Base-by-base conservation (phyloP, 2,888 invertebrate genomes). In the Tenthredo mesomela region DNA sequence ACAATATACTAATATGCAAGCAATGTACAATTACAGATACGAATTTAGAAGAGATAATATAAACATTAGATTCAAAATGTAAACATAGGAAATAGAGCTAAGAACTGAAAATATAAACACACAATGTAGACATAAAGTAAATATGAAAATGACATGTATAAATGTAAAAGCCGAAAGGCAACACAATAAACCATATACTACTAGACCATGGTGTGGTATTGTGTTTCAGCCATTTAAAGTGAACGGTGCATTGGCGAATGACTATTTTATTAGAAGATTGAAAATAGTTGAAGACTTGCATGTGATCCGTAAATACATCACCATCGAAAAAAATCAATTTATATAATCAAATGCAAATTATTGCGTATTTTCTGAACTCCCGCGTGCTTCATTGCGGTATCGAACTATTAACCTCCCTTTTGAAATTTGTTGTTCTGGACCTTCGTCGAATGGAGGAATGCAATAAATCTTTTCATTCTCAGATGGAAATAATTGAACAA, bases 171-270 rank as follows among this genome's bases (percentile, higher is more conserved):
- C n/a, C n/a, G n/a, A n/a, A n/a, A n/a, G n/a, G n/a, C n/a, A n/a
- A n/a, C n/a, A n/a, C n/a, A n/a, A n/a, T n/a, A n/a, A n/a, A n/a
- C n/a, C n/a, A n/a, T n/a, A n/a, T n/a, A n/a, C n/a, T n/a, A 40
- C 40, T 40, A 40, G 37, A n/a, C 71, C 71, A 71, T 9, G 71
- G 71, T n/a, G 37, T 15, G 0, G 71, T 71, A 9, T 71, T 71
- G 10, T 71, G 71, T 29, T 40, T 71, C n/a, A 71, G 71, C 71
- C 71, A 71, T 10, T 71, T 43, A n/a, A n/a, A 40, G 71, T 71
- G 71, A n/a, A 71, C n/a, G 1, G 71, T 71, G 40, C 43, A 71
- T 40, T 40, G 15, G 7, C 71, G 71, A 5, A 40, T 40, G 10
- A 18, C 71, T 71, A 40, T n/a, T 58, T 9, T 21, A 58, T 58